phyloP scores from a whole-genome alignment of 2,888 invertebrate genomes.

The Lomographa bimaculata region DNA sequence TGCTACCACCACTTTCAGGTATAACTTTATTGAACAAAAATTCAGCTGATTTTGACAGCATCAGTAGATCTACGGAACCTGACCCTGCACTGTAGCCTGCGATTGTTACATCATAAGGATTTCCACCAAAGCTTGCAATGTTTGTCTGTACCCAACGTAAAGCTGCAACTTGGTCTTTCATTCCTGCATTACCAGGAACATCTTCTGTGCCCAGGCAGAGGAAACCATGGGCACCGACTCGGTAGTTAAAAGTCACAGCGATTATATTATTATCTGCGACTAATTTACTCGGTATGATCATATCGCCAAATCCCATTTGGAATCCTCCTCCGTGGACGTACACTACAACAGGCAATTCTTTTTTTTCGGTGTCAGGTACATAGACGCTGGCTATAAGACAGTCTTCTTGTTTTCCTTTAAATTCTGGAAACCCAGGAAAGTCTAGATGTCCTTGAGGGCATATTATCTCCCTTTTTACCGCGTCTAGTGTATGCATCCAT shows the following conservation, averaged over 20 bases:
- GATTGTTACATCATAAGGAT: constrained; percentile 55
- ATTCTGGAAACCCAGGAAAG: too few species aligned
- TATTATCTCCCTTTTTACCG: constrained; percentile 21
- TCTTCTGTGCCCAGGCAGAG: constrained; percentile 54
- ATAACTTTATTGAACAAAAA: constrained; percentile 53
- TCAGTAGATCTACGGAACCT: constrained; percentile 46
- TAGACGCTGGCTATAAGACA: too few species aligned
- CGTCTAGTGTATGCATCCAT: constrained; percentile 43
- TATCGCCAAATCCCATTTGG: constrained; percentile 51
- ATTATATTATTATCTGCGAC: constrained; percentile 41
- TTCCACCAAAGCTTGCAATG: too few species aligned
- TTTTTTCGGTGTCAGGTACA: constrained; percentile 44
- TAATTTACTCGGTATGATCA: constrained; percentile 38
- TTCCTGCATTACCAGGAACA: constrained; percentile 57
- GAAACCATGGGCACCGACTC: constrained; percentile 51
- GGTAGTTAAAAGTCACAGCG: constrained; percentile 52
- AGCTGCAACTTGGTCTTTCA: constrained; percentile 60
- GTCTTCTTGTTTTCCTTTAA: too few species aligned
- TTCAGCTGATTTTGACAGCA: constrained; percentile 44
- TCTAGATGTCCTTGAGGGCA: constrained; percentile 33
- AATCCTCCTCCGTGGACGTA: constrained; percentile 64
- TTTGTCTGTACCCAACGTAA: constrained; percentile 52
- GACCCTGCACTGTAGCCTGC: constrained; percentile 55
- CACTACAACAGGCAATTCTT: constrained; percentile 57
- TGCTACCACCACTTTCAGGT: constrained; percentile 47